A percentile compares a stretch with the other conserved stretches of the same genome.
Conservation (phyloP, 2,888 invertebrate genomes). For the Chesias legatella region DNA sequence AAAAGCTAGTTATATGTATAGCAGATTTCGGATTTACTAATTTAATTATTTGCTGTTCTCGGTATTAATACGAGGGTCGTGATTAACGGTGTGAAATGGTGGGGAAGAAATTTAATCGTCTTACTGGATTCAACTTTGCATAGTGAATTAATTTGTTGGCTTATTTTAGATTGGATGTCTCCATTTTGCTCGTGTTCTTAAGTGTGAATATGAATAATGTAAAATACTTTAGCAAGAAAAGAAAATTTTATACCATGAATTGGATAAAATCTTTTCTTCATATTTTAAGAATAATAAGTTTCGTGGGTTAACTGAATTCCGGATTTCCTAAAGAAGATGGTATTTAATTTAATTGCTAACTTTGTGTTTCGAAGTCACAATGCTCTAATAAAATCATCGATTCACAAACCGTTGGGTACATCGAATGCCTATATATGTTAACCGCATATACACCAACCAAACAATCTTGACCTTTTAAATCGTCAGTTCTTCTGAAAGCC, state of each 20-base stretch:
- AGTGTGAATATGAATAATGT: no score
- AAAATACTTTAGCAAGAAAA: no score
- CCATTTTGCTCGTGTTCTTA: no score
- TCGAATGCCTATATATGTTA: background rate
- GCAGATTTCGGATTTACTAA: conserved; percentile 54
- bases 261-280: no score
- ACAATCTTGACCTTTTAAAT: background rate
- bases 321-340: no score
- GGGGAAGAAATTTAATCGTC: conserved; percentile 54
- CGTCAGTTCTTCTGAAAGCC: background rate
- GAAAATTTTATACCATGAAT: no score
- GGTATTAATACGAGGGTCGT: conserved; percentile 50
- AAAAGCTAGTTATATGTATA: conserved; percentile 6
- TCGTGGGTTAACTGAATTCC: no score
- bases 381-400: no score
- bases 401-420: no score
- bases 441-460: conserved; percentile 2
- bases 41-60: conserved; percentile 64
- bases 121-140: conserved; percentile 49
- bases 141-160: conserved; percentile 47
- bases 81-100: conserved; percentile 58
- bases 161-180: conserved; percentile 21
- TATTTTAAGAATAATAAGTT: no score
- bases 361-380: no score
- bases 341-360: no score